These are phyloP conservation scores for Bucorvus abyssinicus DNA, from an alignment of 2,797 vertebrate genomes.

Conservation along the genomic window DNA sequence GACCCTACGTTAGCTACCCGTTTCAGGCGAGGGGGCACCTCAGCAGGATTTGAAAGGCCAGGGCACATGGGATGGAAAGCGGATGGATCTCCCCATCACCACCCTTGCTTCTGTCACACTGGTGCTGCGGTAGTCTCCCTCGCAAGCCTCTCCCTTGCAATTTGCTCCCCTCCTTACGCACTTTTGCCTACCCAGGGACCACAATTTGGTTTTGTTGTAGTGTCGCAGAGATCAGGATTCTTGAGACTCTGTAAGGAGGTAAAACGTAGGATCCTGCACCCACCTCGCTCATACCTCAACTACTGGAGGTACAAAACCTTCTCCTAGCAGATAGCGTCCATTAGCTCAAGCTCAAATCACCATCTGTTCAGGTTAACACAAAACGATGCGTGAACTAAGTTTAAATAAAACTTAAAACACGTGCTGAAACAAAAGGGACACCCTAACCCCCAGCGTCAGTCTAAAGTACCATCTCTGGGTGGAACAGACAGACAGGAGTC, in stretches of 20 bases:
- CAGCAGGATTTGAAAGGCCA: slow-evolving; percentile 4
- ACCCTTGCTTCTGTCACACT: not conserved
- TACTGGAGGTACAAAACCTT: slow-evolving; percentile 35
- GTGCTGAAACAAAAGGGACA: not conserved
- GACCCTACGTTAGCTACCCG: slow-evolving; percentile 8
- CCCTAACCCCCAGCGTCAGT: not conserved
- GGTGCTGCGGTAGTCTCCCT: not conserved
- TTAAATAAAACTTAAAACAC: not conserved
- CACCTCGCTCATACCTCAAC: not conserved
- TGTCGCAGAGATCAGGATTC: slow-evolving; percentile 26
- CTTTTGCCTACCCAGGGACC: slow-evolving; percentile 22
- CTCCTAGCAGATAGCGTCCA: slow-evolving; percentile 30
- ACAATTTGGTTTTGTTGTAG: slow-evolving; percentile 1
- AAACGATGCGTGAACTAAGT: not conserved
- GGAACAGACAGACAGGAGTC: slow-evolving; percentile 10
- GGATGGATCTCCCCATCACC: not conserved
- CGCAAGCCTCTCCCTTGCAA: not conserved
- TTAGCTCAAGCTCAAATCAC: slow-evolving; percentile 10
- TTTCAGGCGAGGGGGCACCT: slow-evolving; percentile 31
- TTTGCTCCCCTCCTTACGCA: not conserved
- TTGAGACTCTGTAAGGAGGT: slow-evolving; percentile 6
- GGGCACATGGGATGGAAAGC: not conserved
- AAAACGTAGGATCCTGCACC: slow-evolving; percentile 13
- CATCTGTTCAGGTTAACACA: not conserved
- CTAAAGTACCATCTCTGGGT: slow-evolving; percentile 50